Evolutionary conservation across 2,113 vertebrate species (phyloP), one percentile per base, ranked within the genome.

Genomic region (Sinocyclocheilus rhinocerous): DNA sequence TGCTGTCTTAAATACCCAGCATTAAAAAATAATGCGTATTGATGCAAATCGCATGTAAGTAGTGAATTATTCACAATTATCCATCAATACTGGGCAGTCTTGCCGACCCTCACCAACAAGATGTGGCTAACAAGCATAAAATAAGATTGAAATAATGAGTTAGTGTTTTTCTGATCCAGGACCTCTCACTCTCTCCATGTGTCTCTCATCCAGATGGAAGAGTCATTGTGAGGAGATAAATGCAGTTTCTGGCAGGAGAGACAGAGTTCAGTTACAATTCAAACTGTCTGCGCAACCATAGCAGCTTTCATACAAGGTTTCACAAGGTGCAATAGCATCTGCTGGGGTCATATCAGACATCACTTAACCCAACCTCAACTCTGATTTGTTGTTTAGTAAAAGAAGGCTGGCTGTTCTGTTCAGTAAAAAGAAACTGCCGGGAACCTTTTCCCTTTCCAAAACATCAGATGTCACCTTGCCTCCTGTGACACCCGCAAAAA

Each of bases 71-170:
- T 95, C 96, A 97, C 97, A 99, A 99, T 99, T 99, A 98, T 94
- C 96, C 96, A 96, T 96, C 96, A 97, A 97, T 96, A 97, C 96
- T 95, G 97, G 97, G 96, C 97, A 97, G 96, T 96, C 95, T 93
- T 97, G 96, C 96, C 97, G 96, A 97, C 96, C 97, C 96, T 95
- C 95, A 96, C 96, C 97, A 97, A 98, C 97, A 98, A 96, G 97
- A 98, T 97, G 97, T 98, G 96, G 98, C 97, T 99, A 99, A 99
- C 97, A 99, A 96, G 97, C 98, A 99, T 97, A 99, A 99, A 99
- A 99, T 98, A 98, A 97, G 98, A 99, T 99, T 99, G 97, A 97
- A 98, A 99, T 98, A 26, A 26, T 26, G 26, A 26, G 26, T 26
- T 26, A 26, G 26, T 26, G 26, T 26, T 33, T 33, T 33, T 33